phyloP scores from a whole-genome alignment of 2,113 vertebrate genomes.

The Crotophaga sulcirostris region DNA sequence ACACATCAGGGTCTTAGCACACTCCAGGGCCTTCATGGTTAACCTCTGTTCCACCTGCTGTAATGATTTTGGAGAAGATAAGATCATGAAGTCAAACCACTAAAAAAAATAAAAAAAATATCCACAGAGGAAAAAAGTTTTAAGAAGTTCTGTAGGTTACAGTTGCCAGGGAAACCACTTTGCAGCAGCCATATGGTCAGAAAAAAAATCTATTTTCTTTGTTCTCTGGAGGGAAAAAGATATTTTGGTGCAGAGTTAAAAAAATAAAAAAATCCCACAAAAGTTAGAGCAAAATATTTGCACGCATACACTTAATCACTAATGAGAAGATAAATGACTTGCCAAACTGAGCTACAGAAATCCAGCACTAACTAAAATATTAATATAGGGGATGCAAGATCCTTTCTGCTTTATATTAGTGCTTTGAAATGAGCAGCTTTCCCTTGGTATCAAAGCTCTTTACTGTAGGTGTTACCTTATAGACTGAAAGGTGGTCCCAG shows the following conservation, averaged over 20 bases:
- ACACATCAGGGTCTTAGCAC: not conserved
- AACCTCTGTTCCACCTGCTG: not conserved
- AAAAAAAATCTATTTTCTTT: constrained; percentile 21
- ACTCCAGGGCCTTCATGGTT: not conserved
- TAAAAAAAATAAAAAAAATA: not conserved
- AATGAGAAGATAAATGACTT: constrained; percentile 25
- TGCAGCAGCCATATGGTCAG: constrained; percentile 11
- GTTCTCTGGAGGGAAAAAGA: not conserved
- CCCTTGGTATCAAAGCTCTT: not conserved
- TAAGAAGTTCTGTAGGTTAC: constrained; percentile 31
- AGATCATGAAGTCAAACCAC: constrained; percentile 41
- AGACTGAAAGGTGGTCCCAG: not conserved
- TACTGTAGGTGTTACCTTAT: not conserved
- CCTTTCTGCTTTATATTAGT: not conserved
- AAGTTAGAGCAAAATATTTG: not conserved
- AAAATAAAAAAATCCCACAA: not conserved
- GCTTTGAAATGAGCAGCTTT: not conserved
- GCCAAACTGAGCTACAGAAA: not conserved
- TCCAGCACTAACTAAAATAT: not conserved
- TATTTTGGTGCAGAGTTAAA: not conserved
- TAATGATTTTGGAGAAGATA: constrained; percentile 21
- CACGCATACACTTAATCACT: not conserved
- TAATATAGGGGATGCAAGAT: fast-evolving
- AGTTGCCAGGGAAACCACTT: constrained; percentile 63
- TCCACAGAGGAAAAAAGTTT: constrained; percentile 24